Conservation (phyloP, 1,140 invertebrate genomes). For the Neodiprion virginianus region DNA sequence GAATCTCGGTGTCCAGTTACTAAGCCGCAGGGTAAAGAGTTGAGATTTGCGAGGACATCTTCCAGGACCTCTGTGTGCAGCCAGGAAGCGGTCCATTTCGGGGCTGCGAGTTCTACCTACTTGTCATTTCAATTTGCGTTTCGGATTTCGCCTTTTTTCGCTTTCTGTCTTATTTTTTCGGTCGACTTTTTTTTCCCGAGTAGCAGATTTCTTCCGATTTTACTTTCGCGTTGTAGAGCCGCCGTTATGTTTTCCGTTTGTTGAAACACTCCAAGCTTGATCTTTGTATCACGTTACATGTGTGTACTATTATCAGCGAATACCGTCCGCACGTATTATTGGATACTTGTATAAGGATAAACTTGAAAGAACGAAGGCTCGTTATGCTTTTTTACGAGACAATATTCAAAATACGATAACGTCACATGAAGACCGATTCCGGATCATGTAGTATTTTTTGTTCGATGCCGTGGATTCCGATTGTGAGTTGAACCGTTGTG, state of each 20-base stretch:
- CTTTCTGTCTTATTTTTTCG: not conserved
- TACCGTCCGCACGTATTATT: no score
- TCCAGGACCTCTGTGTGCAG: not conserved
- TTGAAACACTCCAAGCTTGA: not conserved
- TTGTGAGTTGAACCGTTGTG: no score
- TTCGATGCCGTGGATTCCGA: no score
- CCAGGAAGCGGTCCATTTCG: not conserved
- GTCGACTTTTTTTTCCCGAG: no score
- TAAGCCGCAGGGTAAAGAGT: slow-evolving; percentile 54
- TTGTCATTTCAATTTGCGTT: slow-evolving; percentile 1
- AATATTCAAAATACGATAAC: not conserved
- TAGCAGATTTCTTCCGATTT: not conserved
- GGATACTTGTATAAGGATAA: no score
- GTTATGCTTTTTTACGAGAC: not conserved
- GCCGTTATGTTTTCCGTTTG: not conserved
- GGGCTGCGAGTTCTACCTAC: not conserved
- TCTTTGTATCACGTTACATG: no score
- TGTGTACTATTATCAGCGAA: no score
- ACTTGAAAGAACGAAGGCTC: no score
- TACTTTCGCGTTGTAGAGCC: not conserved
- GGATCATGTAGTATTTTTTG: no score
- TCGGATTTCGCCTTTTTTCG: not conserved
- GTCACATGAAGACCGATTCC: not conserved
- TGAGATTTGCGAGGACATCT: slow-evolving; percentile 27
- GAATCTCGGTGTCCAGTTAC: slow-evolving; percentile 48